Evolutionary conservation across 2,888 invertebrate genomes (phyloP).

Genomic region (Phrixothrix hirtus): DNA sequence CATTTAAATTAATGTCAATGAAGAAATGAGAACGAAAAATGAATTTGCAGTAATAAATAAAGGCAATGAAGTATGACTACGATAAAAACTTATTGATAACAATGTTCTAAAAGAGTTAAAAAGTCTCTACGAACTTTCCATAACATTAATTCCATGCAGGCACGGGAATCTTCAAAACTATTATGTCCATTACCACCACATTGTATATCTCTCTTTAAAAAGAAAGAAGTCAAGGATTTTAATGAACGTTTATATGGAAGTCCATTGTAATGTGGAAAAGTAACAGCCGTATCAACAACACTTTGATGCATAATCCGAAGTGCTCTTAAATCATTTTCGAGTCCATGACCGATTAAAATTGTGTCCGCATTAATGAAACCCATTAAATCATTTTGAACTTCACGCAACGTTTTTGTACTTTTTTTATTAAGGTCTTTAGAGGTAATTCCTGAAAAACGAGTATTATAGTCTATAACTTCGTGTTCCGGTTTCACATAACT

Average conservation of each 20-base stretch:
- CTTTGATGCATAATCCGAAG: slow-evolving; percentile 80
- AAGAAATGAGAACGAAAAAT: slow-evolving; percentile 26
- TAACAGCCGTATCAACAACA: slow-evolving; percentile 87
- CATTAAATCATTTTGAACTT: slow-evolving; percentile 86
- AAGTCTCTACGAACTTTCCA: slow-evolving; percentile 69
- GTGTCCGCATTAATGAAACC: slow-evolving; percentile 79
- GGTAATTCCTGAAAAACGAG: slow-evolving; percentile 92
- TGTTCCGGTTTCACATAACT: slow-evolving; percentile 80
- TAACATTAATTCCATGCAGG: slow-evolving; percentile 87
- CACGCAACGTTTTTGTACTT: slow-evolving; percentile 66
- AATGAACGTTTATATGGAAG: slow-evolving; percentile 83
- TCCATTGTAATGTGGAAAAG: slow-evolving; percentile 86
- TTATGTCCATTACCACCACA: slow-evolving; percentile 77
- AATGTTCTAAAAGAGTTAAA: slow-evolving; percentile 22
- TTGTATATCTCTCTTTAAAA: slow-evolving; percentile 83
- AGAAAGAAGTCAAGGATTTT: slow-evolving; percentile 72
- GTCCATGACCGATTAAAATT: slow-evolving; percentile 91
- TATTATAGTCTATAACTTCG: slow-evolving; percentile 90
- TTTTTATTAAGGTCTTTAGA: slow-evolving; percentile 62
- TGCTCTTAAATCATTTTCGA: slow-evolving; percentile 91
- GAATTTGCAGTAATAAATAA: slow-evolving; percentile 28
- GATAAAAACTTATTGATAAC: slow-evolving; percentile 8
- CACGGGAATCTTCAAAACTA: slow-evolving; percentile 89
- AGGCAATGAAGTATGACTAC: slow-evolving; percentile 15
- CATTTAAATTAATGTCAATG: slow-evolving; percentile 22